Conservation (phyloP, 2,888 invertebrate genomes). For the Gortyna flavago region DNA sequence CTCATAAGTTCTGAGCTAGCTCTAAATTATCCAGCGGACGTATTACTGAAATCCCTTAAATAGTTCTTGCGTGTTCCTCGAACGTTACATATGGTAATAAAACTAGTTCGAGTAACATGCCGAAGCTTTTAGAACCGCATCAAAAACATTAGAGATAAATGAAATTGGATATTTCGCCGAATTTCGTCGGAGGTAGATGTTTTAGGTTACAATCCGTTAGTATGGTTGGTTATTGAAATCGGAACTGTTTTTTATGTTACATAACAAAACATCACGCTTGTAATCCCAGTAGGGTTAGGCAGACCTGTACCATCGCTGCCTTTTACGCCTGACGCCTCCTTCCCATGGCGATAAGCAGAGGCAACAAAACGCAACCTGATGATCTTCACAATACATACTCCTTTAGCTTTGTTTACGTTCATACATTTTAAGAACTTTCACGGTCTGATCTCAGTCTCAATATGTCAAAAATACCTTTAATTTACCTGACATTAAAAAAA, state of each 20-base stretch:
- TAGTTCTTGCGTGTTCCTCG: constrained; percentile 58
- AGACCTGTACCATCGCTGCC: no score
- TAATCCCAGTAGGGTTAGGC: not conserved
- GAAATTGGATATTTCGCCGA: constrained; percentile 43
- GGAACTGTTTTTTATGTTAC: not conserved
- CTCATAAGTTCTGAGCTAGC: constrained; percentile 39
- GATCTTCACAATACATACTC: not conserved
- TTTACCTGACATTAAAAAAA: no score
- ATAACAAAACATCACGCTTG: not conserved
- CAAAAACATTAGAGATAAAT: constrained; percentile 53
- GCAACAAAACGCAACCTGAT: not conserved
- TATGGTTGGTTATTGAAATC: constrained; percentile 8
- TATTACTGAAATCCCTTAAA: constrained; percentile 42
- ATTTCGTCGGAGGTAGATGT: constrained; percentile 28
- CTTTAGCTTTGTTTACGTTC: not conserved
- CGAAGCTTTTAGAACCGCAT: constrained; percentile 50
- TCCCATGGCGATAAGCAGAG: not conserved
- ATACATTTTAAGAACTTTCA: no score
- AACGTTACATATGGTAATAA: constrained; percentile 57
- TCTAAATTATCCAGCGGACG: constrained; percentile 41
- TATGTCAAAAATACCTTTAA: no score
- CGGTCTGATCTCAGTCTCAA: no score
- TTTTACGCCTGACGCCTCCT: no score
- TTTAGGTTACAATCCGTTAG: not conserved
- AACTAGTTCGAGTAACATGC: constrained; percentile 57